These are phyloP conservation scores for Euglossa dilemma DNA, from an alignment of 1,140 invertebrate species.

Conservation along the genomic window DNA sequence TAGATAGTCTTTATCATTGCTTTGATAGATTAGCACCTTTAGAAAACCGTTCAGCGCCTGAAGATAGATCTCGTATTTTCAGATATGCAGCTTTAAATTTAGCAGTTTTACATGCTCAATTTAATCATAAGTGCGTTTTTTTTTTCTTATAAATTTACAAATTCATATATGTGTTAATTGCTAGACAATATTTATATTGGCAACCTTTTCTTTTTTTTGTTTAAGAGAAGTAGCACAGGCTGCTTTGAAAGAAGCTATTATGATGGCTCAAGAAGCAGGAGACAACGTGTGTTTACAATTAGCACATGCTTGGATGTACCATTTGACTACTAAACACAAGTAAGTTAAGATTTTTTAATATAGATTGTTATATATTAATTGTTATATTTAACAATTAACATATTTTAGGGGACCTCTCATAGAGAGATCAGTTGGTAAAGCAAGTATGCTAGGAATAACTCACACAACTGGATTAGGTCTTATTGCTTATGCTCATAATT, in stretches of 20 bases:
- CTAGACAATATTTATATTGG: neutral
- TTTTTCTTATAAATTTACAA: neutral
- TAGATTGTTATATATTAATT: constrained; percentile 24
- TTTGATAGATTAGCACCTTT: constrained; percentile 88
- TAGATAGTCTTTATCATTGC: constrained; percentile 92
- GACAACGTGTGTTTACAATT: constrained; percentile 93
- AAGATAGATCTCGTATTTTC: constrained; percentile 89
- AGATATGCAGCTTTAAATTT: constrained; percentile 95
- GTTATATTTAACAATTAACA: constrained; percentile 5
- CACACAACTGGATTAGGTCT: constrained; percentile 80
- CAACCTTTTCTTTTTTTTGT: constrained; percentile 49
- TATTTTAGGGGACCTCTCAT: constrained; percentile 75
- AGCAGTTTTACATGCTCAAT: constrained; percentile 92
- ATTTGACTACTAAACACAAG: constrained; percentile 84
- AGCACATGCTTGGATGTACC: constrained; percentile 91
- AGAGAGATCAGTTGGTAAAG: constrained; percentile 80
- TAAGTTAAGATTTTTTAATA: constrained; percentile 53
- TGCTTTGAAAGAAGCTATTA: constrained; percentile 92
- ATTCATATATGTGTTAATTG: neutral
- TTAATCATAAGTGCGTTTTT: constrained; percentile 89
- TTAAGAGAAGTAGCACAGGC: constrained; percentile 89
- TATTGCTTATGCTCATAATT: constrained; percentile 79
- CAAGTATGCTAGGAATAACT: constrained; percentile 78
- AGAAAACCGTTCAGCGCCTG: constrained; percentile 82
- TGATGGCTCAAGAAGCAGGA: constrained; percentile 93